Base-by-base conservation (phyloP, 2,888 invertebrate species). In the Lasius fuliginosus region DNA sequence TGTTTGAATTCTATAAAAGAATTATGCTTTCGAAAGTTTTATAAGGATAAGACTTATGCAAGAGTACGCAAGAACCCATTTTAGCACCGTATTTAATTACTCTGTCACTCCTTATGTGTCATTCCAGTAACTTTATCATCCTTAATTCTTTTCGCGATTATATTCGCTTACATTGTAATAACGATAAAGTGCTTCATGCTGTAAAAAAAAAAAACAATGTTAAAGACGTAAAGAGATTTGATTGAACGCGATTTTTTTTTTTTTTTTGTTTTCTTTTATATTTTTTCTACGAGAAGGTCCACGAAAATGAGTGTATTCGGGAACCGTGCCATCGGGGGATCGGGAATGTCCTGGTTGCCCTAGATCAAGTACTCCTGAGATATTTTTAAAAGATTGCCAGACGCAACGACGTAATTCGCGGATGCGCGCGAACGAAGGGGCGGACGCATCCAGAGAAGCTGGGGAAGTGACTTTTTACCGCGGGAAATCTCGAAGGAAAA, bases 291-390 rank as follows among this genome's bases (percentile, higher is more conserved):
- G 60, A 60, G 83, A 83, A 83, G 76, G 27, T 71, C 68, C 62
- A 53, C 49, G 65, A 79, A 83, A 85, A 86, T 62, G 49, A 74
- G 65, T 27, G 11, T 33, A 49, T 69, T 76, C 67, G 77, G 81
- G 83, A 84, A 71, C 46, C 60, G 83, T 65, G 75, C 79, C 85
- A 77, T 82, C 60, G 79, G 62, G 79, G 84, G 85, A 88, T 91
- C 89, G 92, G 91, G 89, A 91, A 93, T 92, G 93, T 93, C 93
- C 92, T 92, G 92, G 93, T 94, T 94, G 93, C 92, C 93, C 93
- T 93, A 94, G 94, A 94, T 94, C 94, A 93, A 93, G 94, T 93
- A 93, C 89, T 91, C 88, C 84, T 75, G 53, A 91, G 92, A 87
- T 93, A 93, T 94, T 94, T 94, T 93, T 93, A 93, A 93, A 92